phyloP scores from a whole-genome alignment of 2,113 vertebrate genomes.

The Urocolius indicus region DNA sequence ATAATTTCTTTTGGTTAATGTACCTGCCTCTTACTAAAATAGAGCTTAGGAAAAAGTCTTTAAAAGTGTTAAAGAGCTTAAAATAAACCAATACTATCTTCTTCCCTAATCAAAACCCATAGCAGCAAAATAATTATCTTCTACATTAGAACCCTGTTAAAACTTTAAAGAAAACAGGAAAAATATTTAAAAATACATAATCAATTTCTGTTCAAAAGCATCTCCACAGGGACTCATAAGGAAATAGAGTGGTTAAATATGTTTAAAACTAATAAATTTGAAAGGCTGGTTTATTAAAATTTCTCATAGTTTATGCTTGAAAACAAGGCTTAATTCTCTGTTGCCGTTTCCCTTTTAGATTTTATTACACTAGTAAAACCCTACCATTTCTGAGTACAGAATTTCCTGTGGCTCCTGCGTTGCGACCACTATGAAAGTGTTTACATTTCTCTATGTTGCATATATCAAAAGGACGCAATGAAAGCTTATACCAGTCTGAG shows the following conservation, averaged over 20 bases:
- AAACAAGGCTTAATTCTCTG: not conserved
- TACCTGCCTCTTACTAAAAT: not conserved
- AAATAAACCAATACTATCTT: not conserved
- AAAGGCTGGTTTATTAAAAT: not conserved
- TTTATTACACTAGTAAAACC: not conserved
- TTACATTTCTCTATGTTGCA: not conserved
- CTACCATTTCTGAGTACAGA: not conserved
- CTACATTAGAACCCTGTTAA: not conserved
- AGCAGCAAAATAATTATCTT: not conserved
- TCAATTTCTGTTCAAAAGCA: constrained; percentile 55
- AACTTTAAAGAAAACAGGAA: not conserved
- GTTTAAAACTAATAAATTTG: not conserved
- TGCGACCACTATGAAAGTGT: not conserved
- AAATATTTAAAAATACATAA: not conserved
- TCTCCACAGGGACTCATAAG: constrained; percentile 13
- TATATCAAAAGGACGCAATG: not conserved
- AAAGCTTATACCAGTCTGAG: not conserved
- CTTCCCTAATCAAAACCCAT: not conserved
- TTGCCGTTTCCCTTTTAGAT: not conserved
- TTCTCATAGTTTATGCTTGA: not conserved
- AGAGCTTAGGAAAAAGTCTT: not conserved
- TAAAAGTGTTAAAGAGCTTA: not conserved
- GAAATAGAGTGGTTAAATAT: constrained; percentile 46
- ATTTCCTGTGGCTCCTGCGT: not conserved
- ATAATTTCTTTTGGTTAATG: not conserved